These are phyloP conservation scores for Cynodonichthys magdalenae DNA, from an alignment of 2,797 vertebrate genomes.

Conservation along the genomic window DNA sequence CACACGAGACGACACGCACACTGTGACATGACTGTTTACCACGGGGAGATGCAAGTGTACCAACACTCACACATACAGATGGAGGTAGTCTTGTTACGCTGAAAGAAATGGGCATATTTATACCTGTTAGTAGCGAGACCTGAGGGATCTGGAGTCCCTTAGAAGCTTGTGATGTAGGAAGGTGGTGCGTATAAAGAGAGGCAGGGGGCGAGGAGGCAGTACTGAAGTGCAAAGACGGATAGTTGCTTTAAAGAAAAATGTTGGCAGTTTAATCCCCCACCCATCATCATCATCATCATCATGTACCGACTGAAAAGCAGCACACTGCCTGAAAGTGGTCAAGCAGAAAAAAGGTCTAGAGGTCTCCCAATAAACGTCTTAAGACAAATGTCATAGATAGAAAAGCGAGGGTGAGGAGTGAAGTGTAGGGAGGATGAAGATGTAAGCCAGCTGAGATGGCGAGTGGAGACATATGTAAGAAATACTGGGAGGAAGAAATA, in stretches of 20 bases:
- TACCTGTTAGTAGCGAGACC: conserved; percentile 54
- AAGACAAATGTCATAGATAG: conserved; percentile 61
- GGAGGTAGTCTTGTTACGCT: conserved; percentile 40
- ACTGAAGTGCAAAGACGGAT: conserved; percentile 57
- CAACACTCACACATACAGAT: conserved; percentile 35
- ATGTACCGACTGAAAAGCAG: conserved; percentile 35
- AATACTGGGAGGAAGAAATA: conserved; percentile 28
- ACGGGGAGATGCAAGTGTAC: conserved; percentile 48
- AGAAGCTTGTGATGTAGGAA: conserved; percentile 51
- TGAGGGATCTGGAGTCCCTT: conserved; percentile 48
- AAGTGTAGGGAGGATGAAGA: conserved; percentile 5
- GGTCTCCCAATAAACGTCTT: no score
- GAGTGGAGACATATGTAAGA: conserved; percentile 49
- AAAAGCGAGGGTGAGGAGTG: conserved; percentile 9
- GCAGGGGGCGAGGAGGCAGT: conserved; percentile 8
- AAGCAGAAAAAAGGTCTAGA: conserved; percentile 38
- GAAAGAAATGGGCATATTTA: conserved; percentile 53
- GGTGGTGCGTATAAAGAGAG: conserved; percentile 17
- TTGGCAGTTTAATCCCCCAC: conserved; percentile 57
- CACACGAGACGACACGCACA: conserved; percentile 24
- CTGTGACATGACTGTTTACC: conserved; percentile 45
- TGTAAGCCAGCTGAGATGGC: conserved; percentile 45
- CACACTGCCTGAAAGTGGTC: conserved; percentile 41
- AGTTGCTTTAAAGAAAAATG: conserved; percentile 56
- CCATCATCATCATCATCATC: conserved; percentile 34